phyloP scores from a whole-genome alignment of 37 sponge, comb jelly and placozoan genomes.

The Haliclona indistincta region DNA sequence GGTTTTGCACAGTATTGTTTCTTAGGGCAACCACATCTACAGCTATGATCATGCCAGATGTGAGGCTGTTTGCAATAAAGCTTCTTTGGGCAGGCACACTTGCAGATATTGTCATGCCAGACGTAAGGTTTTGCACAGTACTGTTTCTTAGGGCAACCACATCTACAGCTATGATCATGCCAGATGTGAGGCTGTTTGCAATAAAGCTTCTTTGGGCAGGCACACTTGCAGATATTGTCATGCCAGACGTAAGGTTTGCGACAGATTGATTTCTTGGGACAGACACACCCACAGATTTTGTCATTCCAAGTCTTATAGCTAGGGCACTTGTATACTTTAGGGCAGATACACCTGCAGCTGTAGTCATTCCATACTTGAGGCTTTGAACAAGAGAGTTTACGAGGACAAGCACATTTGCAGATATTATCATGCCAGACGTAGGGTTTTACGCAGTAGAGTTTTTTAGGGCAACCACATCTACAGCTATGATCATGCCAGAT shows the following conservation, averaged over 20 bases:
- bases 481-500: too few relatives aligned
- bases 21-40: conserved; percentile 21
- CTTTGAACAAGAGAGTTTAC: background rate
- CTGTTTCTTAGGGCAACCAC: too few relatives aligned
- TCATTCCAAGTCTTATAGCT: background rate
- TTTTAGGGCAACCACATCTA: conserved; percentile 21
- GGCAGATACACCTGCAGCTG: conserved; percentile 2
- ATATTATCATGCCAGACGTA: background rate
- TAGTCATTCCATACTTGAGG: background rate
- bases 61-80: too few relatives aligned
- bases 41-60: too few relatives aligned
- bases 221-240: conserved; percentile 5
- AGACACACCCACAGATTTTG: conserved; percentile 24
- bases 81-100: too few relatives aligned
- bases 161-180: too few relatives aligned
- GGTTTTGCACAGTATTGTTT: background rate
- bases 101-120: too few relatives aligned
- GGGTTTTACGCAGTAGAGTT: background rate
- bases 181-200: too few relatives aligned
- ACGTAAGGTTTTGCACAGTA: too few relatives aligned
- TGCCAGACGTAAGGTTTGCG: background rate
- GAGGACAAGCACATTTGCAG: conserved; percentile 18
- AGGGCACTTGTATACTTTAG: background rate
- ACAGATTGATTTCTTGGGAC: conserved; percentile 1
- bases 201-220: too few relatives aligned